A percentile compares a stretch with the other conserved stretches of the same genome.
These are phyloP conservation scores for Erinaceus europaeus DNA, from an alignment of 2,113 vertebrate species.

Conservation along the genomic window DNA sequence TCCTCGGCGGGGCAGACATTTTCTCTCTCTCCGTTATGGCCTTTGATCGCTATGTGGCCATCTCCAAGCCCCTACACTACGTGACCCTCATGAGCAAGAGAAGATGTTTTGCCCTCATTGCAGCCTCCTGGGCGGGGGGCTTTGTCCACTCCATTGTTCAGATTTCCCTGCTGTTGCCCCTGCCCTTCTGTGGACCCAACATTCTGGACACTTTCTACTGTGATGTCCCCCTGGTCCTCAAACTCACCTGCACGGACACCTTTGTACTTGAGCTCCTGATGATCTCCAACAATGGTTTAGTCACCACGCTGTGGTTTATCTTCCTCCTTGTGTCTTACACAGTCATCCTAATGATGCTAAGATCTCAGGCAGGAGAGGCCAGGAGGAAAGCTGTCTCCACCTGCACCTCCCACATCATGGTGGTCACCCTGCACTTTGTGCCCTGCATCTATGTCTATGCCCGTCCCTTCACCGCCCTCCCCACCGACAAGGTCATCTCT, in stretches of 20 bases:
- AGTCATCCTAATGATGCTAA: neutral
- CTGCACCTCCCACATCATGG: neutral
- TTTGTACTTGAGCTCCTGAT: constrained; percentile 15
- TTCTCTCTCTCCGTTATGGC: constrained; percentile 37
- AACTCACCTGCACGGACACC: neutral
- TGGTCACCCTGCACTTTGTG: constrained; percentile 28
- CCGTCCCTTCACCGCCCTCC: constrained; percentile 24
- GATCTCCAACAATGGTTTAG: constrained; percentile 38
- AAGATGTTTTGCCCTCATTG: neutral
- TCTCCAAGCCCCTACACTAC: constrained; percentile 40
- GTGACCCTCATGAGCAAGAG: constrained; percentile 38
- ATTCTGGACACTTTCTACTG: constrained; percentile 23
- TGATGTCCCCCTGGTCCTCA: constrained; percentile 27
- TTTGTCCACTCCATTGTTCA: constrained; percentile 26
- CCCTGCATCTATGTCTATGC: constrained; percentile 25
- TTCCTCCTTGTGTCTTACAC: constrained; percentile 8
- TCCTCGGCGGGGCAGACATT: neutral
- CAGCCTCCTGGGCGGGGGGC: constrained; percentile 33
- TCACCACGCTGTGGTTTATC: neutral
- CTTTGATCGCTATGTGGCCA: constrained; percentile 29
- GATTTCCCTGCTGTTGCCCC: neutral
- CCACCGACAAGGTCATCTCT: neutral
- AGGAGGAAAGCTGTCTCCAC: constrained; percentile 28
- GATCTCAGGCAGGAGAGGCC: neutral
- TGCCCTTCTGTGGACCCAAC: constrained; percentile 41